Conservation (phyloP, 2,113 vertebrate genomes). For the Stegastes partitus region DNA sequence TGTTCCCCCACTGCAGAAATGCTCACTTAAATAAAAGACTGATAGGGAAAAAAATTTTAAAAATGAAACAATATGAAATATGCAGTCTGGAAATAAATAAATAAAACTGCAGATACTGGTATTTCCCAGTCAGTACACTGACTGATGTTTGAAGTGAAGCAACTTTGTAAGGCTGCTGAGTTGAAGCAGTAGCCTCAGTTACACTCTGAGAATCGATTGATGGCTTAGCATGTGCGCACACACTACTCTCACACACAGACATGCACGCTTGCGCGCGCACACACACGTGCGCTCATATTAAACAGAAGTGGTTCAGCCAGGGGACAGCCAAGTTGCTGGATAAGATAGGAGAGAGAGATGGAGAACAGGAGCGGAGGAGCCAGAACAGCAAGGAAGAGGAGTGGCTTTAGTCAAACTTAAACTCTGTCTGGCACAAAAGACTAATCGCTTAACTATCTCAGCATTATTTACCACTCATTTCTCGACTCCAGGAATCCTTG, state of each 20-base stretch:
- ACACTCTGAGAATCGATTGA: slow-evolving; percentile 63
- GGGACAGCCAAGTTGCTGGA: slow-evolving; percentile 69
- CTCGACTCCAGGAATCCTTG: slow-evolving; percentile 49
- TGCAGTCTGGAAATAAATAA: slow-evolving; percentile 13
- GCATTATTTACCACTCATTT: slow-evolving; percentile 54
- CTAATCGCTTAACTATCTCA: slow-evolving; percentile 58
- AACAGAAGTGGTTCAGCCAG: slow-evolving; percentile 75
- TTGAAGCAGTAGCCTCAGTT: slow-evolving; percentile 55
- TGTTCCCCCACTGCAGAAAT: neutral
- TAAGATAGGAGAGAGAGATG: slow-evolving; percentile 47
- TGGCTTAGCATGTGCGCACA: slow-evolving; percentile 55
- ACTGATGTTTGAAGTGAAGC: slow-evolving; percentile 57
- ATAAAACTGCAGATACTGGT: slow-evolving; percentile 22
- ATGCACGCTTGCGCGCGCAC: slow-evolving; percentile 7
- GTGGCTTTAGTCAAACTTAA: slow-evolving; percentile 65
- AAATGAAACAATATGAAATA: neutral
- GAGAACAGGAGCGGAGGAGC: slow-evolving; percentile 42
- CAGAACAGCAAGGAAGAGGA: slow-evolving; percentile 46
- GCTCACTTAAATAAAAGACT: neutral
- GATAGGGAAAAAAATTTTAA: neutral
- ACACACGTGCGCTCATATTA: slow-evolving; percentile 56
- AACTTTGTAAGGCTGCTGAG: slow-evolving; percentile 54
- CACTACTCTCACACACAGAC: slow-evolving; percentile 7
- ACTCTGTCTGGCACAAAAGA: slow-evolving; percentile 55
- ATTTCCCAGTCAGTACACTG: slow-evolving; percentile 37